A percentile compares a stretch with the other conserved stretches of the same genome.
Conservation (phyloP, 2,888 invertebrate species). For the Thecocarcelia acutangulata region DNA sequence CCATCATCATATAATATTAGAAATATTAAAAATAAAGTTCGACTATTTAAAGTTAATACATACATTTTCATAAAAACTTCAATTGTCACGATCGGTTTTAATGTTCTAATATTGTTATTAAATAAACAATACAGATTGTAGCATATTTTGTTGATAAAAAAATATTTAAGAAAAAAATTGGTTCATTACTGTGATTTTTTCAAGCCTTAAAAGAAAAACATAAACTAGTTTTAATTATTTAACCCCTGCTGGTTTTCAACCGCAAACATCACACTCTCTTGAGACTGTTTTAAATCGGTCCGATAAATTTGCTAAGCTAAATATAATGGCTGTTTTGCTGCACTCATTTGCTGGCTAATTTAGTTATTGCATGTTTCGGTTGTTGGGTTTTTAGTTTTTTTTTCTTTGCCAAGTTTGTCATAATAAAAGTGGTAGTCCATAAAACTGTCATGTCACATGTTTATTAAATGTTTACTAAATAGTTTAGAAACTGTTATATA, state of each 20-base stretch:
- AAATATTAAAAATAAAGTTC: no score
- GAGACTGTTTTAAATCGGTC: conserved; percentile 28
- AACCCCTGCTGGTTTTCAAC: conserved; percentile 60
- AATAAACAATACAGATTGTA: neutral
- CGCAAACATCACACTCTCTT: conserved; percentile 45
- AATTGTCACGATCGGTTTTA: no score
- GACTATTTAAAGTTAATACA: no score
- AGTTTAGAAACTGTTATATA: neutral
- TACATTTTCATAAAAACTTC: neutral
- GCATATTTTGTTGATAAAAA: neutral
- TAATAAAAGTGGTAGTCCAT: conserved; percentile 49
- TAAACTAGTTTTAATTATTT: conserved; percentile 56
- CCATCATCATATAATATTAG: no score
- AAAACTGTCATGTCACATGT: conserved; percentile 65
- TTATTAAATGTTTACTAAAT: conserved; percentile 52
- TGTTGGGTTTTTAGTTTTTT: neutral
- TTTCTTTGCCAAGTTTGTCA: neutral
- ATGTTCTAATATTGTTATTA: no score
- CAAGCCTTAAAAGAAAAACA: neutral
- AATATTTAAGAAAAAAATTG: neutral
- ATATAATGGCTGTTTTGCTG: neutral
- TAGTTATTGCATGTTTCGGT: conserved; percentile 54
- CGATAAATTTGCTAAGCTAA: conserved; percentile 21
- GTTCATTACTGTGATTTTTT: no score
- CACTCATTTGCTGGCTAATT: conserved; percentile 30